These are phyloP conservation scores for Lacanobia wlatinum DNA, from an alignment of 2,888 invertebrate genomes.

Conservation along the genomic window DNA sequence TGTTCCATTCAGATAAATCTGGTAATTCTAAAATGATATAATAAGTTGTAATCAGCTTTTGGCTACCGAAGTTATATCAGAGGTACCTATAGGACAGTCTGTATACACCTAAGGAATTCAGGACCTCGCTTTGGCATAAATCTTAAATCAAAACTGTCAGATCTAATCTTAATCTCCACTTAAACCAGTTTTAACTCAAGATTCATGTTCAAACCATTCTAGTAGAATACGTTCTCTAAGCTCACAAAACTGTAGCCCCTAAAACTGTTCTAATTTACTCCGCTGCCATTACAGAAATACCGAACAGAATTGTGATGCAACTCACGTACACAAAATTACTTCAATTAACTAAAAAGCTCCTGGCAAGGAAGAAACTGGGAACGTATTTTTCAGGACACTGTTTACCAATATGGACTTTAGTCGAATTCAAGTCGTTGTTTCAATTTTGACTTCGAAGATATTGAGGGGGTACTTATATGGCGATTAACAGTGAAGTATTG, in stretches of 20 bases:
- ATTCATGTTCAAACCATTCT: background rate
- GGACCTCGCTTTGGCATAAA: background rate
- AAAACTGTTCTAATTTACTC: constrained; percentile 33
- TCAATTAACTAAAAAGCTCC: constrained; percentile 52
- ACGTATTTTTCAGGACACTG: constrained; percentile 17
- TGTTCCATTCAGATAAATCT: no score
- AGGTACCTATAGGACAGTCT: background rate
- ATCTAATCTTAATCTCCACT: background rate
- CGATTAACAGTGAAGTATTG: no score
- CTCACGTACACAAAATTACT: constrained; percentile 44
- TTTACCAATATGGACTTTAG: background rate
- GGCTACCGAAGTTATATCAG: background rate
- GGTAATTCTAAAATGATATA: no score
- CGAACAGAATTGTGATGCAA: constrained; percentile 20
- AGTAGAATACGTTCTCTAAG: background rate
- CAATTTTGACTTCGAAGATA: background rate
- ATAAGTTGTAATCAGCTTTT: no score
- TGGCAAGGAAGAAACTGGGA: constrained; percentile 10
- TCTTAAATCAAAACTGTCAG: background rate
- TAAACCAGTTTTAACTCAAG: background rate
- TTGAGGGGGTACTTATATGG: no score
- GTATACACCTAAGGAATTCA: background rate
- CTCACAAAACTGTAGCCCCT: background rate
- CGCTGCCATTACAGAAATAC: background rate
- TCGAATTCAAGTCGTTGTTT: background rate